These are phyloP conservation scores for Heterotilapia buettikoferi DNA, from an alignment of 2,113 vertebrate genomes.

Conservation along the genomic window DNA sequence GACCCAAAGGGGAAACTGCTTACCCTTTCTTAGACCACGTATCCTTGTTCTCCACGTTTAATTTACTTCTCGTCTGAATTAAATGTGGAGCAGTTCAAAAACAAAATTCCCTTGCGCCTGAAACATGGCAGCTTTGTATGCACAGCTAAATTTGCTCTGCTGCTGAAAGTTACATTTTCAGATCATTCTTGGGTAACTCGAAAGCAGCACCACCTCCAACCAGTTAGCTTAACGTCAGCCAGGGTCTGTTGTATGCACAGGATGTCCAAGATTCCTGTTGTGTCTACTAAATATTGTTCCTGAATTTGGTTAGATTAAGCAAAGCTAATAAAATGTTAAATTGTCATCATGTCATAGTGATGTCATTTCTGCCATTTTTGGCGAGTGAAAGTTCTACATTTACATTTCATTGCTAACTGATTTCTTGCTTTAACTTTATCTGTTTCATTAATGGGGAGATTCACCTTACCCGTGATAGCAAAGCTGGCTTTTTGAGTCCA, in stretches of 20 bases:
- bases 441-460: neutral
- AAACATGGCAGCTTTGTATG: neutral
- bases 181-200: neutral
- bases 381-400: rapidly evolving
- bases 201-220: rapidly evolving
- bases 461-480: neutral
- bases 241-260: neutral
- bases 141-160: neutral
- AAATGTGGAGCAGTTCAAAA: neutral
- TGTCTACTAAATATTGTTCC: rapidly evolving
- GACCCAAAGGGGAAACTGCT: neutral
- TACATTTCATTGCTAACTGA: rapidly evolving
- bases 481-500: neutral
- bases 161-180: neutral
- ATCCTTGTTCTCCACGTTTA: neutral
- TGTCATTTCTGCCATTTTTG: neutral
- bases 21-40: neutral
- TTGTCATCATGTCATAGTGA: neutral
- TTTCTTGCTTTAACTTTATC: neutral
- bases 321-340: neutral
- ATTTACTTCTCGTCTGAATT: neutral
- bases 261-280: neutral
- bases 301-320: neutral
- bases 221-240: neutral
- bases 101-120: neutral